A percentile compares a stretch with the other conserved stretches of the same genome.
These are phyloP conservation scores for Sogatella furcifera DNA, from an alignment of 1,140 invertebrate species.

Conservation along the genomic window DNA sequence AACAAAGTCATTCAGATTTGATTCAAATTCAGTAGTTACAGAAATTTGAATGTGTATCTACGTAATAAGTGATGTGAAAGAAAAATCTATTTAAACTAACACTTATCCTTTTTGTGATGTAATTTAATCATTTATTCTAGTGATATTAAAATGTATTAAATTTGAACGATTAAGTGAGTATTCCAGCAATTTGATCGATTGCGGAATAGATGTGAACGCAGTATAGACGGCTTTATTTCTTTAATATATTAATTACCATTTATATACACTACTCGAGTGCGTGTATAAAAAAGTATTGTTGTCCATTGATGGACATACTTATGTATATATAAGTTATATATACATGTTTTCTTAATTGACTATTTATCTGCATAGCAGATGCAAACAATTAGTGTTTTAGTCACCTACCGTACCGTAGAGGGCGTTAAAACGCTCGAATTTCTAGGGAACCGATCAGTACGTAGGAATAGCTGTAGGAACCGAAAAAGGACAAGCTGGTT, in stretches of 20 bases:
- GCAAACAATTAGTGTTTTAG: not conserved
- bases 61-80: not conserved
- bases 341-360: slow-evolving; percentile 6
- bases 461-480: not conserved
- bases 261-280: not conserved
- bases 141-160: not conserved
- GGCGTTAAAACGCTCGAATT: slow-evolving; percentile 15
- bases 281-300: not conserved
- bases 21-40: too few species aligned
- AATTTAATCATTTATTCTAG: not conserved
- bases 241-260: not conserved
- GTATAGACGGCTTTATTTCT: not conserved
- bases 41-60: too few species aligned
- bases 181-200: not conserved
- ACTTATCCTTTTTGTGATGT: not conserved
- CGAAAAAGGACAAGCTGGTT: not conserved
- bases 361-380: slow-evolving; percentile 14
- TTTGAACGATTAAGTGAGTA: not conserved
- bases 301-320: not conserved
- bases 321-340: not conserved
- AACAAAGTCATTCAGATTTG: too few species aligned
- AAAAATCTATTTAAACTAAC: not conserved
- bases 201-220: not conserved
- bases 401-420: slow-evolving; percentile 1
- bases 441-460: not conserved